Evolutionary conservation across 1,140 invertebrate species (phyloP).

Genomic region (Drosophila novamexicana): DNA sequence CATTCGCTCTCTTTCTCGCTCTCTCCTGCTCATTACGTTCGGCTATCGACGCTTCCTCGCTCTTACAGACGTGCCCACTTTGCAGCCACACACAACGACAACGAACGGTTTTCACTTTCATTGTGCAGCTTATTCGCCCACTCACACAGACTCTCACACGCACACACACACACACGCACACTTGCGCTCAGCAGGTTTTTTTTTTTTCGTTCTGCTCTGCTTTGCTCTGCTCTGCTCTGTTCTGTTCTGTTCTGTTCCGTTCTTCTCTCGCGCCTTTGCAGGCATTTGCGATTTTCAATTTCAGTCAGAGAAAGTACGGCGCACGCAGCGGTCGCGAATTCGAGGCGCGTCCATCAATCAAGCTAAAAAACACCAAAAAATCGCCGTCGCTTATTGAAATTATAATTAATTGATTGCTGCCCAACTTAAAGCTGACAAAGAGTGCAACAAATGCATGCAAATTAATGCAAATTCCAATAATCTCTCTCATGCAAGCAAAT

Average conservation of each 20-base stretch:
- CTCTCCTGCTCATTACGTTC: not conserved
- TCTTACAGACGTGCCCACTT: conserved; percentile 55
- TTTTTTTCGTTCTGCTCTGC: conserved; percentile 8
- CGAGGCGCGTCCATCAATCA: conserved; percentile 40
- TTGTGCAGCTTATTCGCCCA: conserved; percentile 67
- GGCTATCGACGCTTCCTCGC: conserved; percentile 24
- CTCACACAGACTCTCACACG: conserved; percentile 18
- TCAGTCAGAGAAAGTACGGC: conserved; percentile 79
- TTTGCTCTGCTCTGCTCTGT: conserved; percentile 2
- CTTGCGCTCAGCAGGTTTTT: conserved; percentile 40
- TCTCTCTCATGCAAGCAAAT: not conserved
- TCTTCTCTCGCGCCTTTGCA: conserved; percentile 50
- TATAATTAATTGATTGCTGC: conserved; percentile 11
- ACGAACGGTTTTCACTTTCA: conserved; percentile 75
- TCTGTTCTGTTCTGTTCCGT: conserved; percentile 27
- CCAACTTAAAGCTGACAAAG: conserved; percentile 7
- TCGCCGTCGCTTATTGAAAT: conserved; percentile 23
- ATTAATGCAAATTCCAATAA: not conserved
- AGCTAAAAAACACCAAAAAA: conserved; percentile 36
- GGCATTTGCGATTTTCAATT: conserved; percentile 59
- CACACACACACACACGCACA: not conserved
- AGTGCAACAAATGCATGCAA: conserved; percentile 22
- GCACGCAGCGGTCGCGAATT: conserved; percentile 69
- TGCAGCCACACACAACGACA: conserved; percentile 26
- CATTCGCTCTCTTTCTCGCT: conserved; percentile 14